Percentiles rank a stretch among this genome's conserved stretches.
Conservation (phyloP, 2,113 vertebrate species). For the Carollia perspicillata region DNA sequence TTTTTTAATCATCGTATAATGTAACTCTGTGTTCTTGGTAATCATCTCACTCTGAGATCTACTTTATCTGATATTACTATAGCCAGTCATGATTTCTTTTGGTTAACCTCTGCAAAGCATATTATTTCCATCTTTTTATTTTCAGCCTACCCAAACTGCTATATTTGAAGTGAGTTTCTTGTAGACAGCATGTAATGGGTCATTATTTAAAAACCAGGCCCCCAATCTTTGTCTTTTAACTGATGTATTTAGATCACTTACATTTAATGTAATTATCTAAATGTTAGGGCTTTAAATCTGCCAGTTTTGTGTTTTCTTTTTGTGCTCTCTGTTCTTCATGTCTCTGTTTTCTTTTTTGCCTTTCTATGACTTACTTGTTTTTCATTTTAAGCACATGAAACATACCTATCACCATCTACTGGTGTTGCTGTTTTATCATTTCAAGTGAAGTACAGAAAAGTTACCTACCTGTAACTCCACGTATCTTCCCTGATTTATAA, state of each 20-base stretch:
- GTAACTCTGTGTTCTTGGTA: not conserved
- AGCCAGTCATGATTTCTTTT: not conserved
- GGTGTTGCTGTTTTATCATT: constrained; percentile 8
- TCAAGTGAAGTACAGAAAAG: not conserved
- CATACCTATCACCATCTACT: not conserved
- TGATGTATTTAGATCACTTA: constrained; percentile 29
- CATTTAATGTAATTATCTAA: not conserved
- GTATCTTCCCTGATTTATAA: not conserved
- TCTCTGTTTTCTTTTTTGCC: not conserved
- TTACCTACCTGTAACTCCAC: not conserved
- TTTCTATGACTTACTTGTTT: not conserved
- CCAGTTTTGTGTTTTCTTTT: constrained; percentile 12
- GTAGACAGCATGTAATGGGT: not conserved
- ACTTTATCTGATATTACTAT: not conserved
- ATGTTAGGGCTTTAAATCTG: not conserved
- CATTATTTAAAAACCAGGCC: not conserved
- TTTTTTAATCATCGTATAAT: not conserved
- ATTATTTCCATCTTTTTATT: not conserved
- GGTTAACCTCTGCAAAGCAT: not conserved
- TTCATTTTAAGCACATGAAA: not conserved
- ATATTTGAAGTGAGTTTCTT: constrained; percentile 3
- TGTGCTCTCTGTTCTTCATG: not conserved
- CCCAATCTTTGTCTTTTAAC: not conserved
- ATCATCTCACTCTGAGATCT: not conserved
- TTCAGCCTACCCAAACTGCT: not conserved